Conservation (phyloP, 2,797 vertebrate genomes). For the Enteromius trimaculatus region DNA sequence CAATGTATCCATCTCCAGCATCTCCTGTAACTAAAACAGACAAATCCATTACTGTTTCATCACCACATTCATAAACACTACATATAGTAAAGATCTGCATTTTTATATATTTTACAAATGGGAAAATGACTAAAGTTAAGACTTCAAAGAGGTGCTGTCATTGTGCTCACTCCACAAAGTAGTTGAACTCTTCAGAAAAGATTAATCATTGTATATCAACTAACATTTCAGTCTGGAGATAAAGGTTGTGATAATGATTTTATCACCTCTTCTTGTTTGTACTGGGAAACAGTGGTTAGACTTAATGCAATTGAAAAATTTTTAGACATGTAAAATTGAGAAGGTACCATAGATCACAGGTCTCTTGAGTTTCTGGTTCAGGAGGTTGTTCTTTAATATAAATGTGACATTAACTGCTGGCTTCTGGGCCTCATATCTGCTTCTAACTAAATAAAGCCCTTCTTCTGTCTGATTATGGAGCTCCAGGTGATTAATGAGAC, state of each 20-base stretch:
- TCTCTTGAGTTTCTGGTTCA: slow-evolving; percentile 56
- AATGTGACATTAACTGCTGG: slow-evolving; percentile 43
- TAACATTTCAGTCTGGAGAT: background rate
- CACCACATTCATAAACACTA: too few species aligned
- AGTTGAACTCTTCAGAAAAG: too few species aligned
- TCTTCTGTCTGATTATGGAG: background rate
- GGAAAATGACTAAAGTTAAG: too few species aligned
- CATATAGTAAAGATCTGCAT: too few species aligned
- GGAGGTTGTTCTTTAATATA: slow-evolving; percentile 50
- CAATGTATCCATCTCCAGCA: background rate
- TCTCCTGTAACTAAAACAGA: slow-evolving; percentile 1
- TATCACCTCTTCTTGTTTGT: background rate
- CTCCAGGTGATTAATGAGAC: slow-evolving; percentile 24
- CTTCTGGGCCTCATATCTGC: slow-evolving; percentile 14
- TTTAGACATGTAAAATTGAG: background rate
- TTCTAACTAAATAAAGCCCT: slow-evolving; percentile 47
- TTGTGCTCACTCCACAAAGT: too few species aligned
- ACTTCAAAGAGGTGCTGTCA: too few species aligned
- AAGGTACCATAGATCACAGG: slow-evolving; percentile 46
- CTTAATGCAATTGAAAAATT: background rate
- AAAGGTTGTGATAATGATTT: background rate
- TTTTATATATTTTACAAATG: too few species aligned
- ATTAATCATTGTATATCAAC: background rate
- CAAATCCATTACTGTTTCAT: background rate
- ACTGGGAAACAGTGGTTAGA: too few species aligned